Evolutionary conservation across 2,888 invertebrate genomes (phyloP).

Genomic region (Drosophila nr. fundita): DNA sequence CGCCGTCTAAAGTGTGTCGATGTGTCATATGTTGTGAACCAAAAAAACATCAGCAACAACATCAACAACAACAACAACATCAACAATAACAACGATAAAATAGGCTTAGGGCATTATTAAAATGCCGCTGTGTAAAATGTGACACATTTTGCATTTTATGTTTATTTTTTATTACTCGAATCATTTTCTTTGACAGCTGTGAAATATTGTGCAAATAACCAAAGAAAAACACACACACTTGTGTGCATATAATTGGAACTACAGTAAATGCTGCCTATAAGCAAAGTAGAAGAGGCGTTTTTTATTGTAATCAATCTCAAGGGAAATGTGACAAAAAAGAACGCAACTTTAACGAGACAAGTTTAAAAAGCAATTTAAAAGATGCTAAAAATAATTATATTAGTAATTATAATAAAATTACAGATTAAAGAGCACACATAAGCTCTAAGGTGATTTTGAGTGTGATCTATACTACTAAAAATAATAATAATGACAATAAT

Average conservation of each 20-base stretch:
- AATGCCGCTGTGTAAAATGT: slow-evolving; percentile 50
- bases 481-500: background rate
- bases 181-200: slow-evolving; percentile 54
- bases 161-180: slow-evolving; percentile 37
- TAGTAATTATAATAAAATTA: background rate
- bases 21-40: slow-evolving; percentile 52
- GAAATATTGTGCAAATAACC: slow-evolving; percentile 54
- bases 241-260: background rate
- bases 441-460: too few relatives aligned
- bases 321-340: background rate
- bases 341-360: background rate
- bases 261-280: slow-evolving; percentile 5
- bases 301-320: background rate
- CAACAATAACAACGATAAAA: background rate
- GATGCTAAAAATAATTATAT: background rate
- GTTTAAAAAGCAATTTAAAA: background rate
- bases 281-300: background rate
- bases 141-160: slow-evolving; percentile 63
- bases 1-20: slow-evolving; percentile 58
- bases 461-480: background rate
- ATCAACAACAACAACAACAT: background rate
- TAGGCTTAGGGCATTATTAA: slow-evolving; percentile 49
- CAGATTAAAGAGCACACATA: background rate
- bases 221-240: slow-evolving; percentile 7
- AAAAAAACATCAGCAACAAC: slow-evolving; percentile 8